A percentile compares a stretch with the other conserved stretches of the same genome.
Conservation (phyloP, 2,888 invertebrate genomes). For the Smittia sp. region DNA sequence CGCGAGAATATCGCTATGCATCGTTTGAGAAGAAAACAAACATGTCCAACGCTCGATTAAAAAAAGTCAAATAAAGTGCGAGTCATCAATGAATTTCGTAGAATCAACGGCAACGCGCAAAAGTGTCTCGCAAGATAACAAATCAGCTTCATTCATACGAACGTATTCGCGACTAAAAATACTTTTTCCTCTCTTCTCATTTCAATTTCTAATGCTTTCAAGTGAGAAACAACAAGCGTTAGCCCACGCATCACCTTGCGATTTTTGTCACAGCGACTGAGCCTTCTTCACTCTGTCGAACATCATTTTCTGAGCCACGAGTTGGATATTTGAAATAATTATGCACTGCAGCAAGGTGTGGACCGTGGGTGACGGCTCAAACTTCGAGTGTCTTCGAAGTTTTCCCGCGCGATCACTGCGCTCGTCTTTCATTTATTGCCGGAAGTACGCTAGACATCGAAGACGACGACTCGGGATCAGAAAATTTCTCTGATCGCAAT, state of each 20-base stretch:
- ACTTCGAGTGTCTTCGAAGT: not conserved
- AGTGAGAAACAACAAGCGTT: slow-evolving; percentile 3
- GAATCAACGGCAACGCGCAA: not conserved
- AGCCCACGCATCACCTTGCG: slow-evolving; percentile 11
- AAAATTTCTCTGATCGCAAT: not conserved
- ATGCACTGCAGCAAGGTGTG: not conserved
- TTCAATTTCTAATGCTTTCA: slow-evolving; percentile 8
- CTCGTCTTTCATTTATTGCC: not conserved
- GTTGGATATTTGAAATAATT: slow-evolving; percentile 9
- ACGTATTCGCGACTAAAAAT: slow-evolving; percentile 4
- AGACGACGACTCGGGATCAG: not conserved
- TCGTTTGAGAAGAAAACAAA: not conserved
- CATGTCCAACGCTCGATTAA: not conserved
- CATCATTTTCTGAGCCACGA: not conserved
- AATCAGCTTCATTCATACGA: not conserved
- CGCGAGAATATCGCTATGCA: not conserved
- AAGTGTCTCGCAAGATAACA: not conserved
- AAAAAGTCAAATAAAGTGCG: not conserved
- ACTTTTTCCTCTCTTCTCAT: not conserved
- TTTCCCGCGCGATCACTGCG: not conserved
- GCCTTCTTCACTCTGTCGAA: not conserved
- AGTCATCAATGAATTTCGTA: slow-evolving; percentile 1
- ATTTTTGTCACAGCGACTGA: slow-evolving; percentile 8
- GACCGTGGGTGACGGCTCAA: not conserved
- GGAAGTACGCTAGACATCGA: not conserved